Evolutionary conservation across 2,113 vertebrate species (phyloP).

Genomic region (Melierax canorus): DNA sequence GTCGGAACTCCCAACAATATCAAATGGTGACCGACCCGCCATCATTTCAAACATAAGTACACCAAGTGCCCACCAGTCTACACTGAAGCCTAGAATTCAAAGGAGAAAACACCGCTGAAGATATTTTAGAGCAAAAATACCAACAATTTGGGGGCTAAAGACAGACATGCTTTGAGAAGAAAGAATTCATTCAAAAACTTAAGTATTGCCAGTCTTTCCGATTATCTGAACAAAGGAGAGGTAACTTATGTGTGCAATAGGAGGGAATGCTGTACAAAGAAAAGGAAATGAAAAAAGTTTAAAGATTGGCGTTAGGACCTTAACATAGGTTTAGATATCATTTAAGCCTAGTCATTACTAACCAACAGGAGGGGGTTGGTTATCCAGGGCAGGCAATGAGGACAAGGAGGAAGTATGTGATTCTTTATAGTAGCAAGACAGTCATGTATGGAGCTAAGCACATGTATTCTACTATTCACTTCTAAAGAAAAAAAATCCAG

Average conservation of each 20-base stretch:
- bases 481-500: neutral
- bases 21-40: constrained; percentile 95
- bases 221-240: neutral
- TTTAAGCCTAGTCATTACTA: neutral
- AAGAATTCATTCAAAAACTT: rapidly evolving
- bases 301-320: neutral
- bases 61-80: constrained; percentile 98
- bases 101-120: neutral
- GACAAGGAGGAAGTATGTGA: neutral
- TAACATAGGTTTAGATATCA: neutral
- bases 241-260: rapidly evolving
- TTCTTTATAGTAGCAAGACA: neutral
- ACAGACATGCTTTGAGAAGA: neutral
- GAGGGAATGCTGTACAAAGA: neutral
- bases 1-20: constrained; percentile 97
- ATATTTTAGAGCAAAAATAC: neutral
- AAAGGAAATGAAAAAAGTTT: neutral
- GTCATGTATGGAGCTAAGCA: neutral
- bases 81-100: constrained; percentile 85
- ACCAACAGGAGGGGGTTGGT: neutral
- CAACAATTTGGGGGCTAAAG: neutral
- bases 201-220: neutral
- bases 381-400: neutral
- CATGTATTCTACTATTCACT: neutral
- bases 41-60: constrained; percentile 99